These are phyloP conservation scores for Triplophysa rosa DNA, from an alignment of 2,113 vertebrate species.

Conservation along the genomic window DNA sequence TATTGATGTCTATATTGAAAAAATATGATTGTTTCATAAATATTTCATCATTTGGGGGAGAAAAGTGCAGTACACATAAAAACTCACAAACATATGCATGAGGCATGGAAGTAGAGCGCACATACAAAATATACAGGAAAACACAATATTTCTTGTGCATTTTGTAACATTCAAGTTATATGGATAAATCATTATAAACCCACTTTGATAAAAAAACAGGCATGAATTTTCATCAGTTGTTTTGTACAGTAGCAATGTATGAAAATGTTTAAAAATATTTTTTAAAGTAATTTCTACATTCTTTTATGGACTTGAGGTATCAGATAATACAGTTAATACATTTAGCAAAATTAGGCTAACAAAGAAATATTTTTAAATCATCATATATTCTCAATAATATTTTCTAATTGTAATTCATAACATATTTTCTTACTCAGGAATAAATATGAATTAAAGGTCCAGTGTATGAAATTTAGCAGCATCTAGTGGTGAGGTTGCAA, in stretches of 20 bases:
- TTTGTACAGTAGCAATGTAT: neutral
- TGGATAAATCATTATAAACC: neutral
- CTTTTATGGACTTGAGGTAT: constrained; percentile 25
- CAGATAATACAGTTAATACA: neutral
- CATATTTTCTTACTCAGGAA: neutral
- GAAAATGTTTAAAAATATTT: neutral
- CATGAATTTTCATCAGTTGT: neutral
- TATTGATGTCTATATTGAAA: constrained; percentile 21
- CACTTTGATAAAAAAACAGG: neutral
- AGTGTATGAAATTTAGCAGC: too few relatives aligned
- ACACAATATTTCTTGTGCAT: neutral
- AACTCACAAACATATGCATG: neutral
- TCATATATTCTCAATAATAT: neutral
- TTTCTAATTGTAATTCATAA: neutral
- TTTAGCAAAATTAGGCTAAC: constrained; percentile 1
- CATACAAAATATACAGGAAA: neutral
- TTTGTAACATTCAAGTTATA: neutral
- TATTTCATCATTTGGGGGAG: constrained; percentile 38
- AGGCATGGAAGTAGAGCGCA: neutral
- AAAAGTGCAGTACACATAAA: constrained; percentile 56
- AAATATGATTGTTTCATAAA: constrained; percentile 47
- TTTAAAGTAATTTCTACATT: constrained; percentile 14
- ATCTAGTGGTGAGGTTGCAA: too few relatives aligned
- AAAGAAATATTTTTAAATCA: constrained; percentile 4
- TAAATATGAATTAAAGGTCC: neutral